Conservation (phyloP, 2,113 vertebrate genomes). For the Spermophilus dauricus region DNA sequence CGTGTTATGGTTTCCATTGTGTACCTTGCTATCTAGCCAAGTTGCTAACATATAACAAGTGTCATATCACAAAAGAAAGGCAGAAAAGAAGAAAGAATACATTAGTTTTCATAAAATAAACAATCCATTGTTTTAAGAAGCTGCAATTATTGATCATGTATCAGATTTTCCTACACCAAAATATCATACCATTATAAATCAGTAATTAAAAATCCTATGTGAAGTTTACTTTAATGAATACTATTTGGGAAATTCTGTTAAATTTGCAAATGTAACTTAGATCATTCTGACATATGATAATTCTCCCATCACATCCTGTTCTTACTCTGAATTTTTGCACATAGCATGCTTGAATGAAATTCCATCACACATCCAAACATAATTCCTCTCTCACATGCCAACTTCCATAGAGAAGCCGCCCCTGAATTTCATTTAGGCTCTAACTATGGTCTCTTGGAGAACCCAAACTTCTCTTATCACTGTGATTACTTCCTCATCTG, state of each 20-base stretch:
- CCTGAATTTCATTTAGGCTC: not conserved
- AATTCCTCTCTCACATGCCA: not conserved
- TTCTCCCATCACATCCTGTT: not conserved
- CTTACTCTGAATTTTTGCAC: not conserved
- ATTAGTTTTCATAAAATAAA: not conserved
- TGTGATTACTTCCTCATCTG: not conserved
- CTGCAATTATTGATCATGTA: not conserved
- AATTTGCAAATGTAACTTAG: not conserved
- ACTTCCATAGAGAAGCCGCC: not conserved
- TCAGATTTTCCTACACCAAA: not conserved
- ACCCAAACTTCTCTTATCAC: not conserved
- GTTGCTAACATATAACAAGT: not conserved
- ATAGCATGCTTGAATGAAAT: not conserved
- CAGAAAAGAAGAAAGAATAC: not conserved
- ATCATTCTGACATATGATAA: not conserved
- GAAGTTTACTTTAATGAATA: not conserved
- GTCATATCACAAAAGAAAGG: not conserved
- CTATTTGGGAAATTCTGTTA: not conserved
- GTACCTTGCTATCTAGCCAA: not conserved
- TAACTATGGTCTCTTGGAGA: not conserved
- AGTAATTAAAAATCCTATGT: not conserved
- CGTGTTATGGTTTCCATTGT: not conserved
- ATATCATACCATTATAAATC: not conserved
- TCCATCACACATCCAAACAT: not conserved
- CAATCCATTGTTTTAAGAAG: not conserved